A percentile compares a stretch with the other conserved stretches of the same genome.
These are phyloP conservation scores for Phaedon cochleariae DNA, from an alignment of 2,888 invertebrate genomes.

Conservation along the genomic window DNA sequence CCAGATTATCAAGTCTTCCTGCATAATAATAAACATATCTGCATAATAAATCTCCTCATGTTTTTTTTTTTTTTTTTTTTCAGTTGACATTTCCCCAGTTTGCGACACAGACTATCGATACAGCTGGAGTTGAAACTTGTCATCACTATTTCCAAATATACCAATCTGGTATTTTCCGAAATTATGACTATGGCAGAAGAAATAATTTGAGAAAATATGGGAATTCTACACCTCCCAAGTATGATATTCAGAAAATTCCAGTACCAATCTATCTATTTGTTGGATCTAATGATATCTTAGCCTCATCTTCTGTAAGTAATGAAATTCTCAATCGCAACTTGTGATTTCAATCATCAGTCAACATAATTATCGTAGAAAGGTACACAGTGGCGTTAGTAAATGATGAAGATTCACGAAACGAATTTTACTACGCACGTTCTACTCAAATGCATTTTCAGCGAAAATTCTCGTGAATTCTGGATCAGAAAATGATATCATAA, in stretches of 20 bases:
- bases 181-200: slow-evolving; percentile 19
- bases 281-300: slow-evolving; percentile 28
- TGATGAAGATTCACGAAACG: no score
- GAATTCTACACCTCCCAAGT: slow-evolving; percentile 18
- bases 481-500: no score
- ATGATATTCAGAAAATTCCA: slow-evolving; percentile 22
- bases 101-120: slow-evolving; percentile 27
- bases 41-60: no score
- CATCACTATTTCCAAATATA: slow-evolving; percentile 26
- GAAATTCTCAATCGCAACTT: background rate
- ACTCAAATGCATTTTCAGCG: no score
- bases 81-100: slow-evolving; percentile 28
- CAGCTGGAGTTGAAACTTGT: slow-evolving; percentile 24
- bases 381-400: no score
- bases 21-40: no score
- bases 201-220: slow-evolving; percentile 27
- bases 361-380: no score
- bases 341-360: background rate
- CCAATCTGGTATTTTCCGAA: slow-evolving; percentile 19
- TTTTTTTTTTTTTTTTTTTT: background rate
- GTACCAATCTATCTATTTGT: slow-evolving; percentile 24
- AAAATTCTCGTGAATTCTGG: no score
- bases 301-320: slow-evolving; percentile 23
- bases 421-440: no score
- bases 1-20: no score